Evolutionary conservation across 1,140 invertebrate species (phyloP), one percentile per base, ranked within the genome.

Genomic region (Tetramorium parvispinum): DNA sequence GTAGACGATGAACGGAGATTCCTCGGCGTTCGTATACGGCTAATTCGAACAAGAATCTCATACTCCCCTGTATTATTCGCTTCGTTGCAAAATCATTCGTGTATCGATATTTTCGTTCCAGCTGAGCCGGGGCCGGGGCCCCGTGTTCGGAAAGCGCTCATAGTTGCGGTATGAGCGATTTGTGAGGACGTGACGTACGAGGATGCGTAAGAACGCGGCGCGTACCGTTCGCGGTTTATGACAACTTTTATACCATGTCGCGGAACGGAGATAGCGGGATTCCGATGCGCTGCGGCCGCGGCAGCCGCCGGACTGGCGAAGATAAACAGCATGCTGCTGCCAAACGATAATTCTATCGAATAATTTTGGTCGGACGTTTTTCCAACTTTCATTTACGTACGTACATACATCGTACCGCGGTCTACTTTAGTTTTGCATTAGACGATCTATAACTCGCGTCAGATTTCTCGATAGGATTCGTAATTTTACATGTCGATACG

Each of bases 191-290:
- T 40, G 40, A 79, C 61, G 40, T 65, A 49, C 32, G 11, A 4
- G 32, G 70, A 73, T 53, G 40, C 27, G 37, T 53, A 70, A 53
- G 51, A 82, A 57, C 59, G 61, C 40, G 24, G 61, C 40, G 24
- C 46, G 65, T 78, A 78, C 59, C 76, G 76, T 78, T 65, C 43
- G 43, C 76, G 59, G 43, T 78, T 76, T 78, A 51, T 46, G 76
- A 78, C 13, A 66, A 63, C 59, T 46, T 78, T 78, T 78, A 21
- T 55, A 32, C 2, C 43, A n/a, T n/a, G 24, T 78, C 65, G 65
- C 18, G 37, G 51, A 55, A 82, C 49, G 18, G 49, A 82, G n/a
- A 0, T 71, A 71, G 76, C 59, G 59, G 59, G 76, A 78, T 78
- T 78, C 40, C 43, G 21, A 21, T 18, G 57, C 40, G 21, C 40